A percentile compares a stretch with the other conserved stretches of the same genome.
Conservation (phyloP, 2,113 vertebrate genomes). For the Actenoides lindsayi region DNA sequence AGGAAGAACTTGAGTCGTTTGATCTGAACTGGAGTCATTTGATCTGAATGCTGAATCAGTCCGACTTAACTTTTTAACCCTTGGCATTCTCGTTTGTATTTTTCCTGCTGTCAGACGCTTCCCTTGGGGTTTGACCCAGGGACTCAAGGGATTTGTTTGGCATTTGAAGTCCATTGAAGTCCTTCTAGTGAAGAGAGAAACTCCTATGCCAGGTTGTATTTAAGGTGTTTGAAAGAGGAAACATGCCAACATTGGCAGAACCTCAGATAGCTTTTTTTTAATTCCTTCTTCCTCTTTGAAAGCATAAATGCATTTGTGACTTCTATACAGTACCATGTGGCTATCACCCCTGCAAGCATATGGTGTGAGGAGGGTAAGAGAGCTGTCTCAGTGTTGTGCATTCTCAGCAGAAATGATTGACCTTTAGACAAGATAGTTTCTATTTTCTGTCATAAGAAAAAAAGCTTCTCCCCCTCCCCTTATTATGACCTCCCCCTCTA, state of each 20-base stretch:
- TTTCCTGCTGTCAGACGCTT: background rate
- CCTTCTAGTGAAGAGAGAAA: background rate
- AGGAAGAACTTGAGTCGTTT: background rate
- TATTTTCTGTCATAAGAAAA: background rate
- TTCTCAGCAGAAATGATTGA: background rate
- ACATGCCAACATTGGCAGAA: background rate
- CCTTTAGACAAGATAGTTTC: background rate
- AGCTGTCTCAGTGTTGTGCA: background rate
- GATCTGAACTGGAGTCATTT: background rate
- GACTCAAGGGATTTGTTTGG: conserved; percentile 23
- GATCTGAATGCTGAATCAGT: conserved; percentile 46
- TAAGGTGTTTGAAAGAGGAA: conserved; percentile 24
- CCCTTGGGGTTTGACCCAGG: background rate
- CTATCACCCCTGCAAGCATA: background rate
- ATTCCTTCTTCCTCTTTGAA: background rate
- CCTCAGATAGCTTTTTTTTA: background rate
- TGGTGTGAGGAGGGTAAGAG: background rate
- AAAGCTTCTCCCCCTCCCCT: background rate
- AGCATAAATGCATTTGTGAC: background rate
- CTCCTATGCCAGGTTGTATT: conserved; percentile 6
- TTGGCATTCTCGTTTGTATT: background rate
- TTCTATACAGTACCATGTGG: background rate
- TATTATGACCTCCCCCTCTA: background rate
- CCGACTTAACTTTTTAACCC: background rate
- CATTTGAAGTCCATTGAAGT: conserved; percentile 7